Base-by-base conservation (phyloP, 2,113 vertebrate species). In the Xenopus laevis region DNA sequence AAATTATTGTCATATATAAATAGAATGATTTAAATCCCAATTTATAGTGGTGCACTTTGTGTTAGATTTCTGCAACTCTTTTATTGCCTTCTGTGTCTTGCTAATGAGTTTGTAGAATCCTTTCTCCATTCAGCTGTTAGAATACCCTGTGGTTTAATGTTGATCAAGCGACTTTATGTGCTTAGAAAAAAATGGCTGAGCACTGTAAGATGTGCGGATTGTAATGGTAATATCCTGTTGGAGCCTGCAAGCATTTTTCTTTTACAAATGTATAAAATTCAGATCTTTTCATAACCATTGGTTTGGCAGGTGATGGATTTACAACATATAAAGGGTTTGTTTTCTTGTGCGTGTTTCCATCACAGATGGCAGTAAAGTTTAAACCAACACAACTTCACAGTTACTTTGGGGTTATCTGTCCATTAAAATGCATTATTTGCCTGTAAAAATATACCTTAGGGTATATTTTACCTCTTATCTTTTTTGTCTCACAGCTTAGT, bases 401-500 rank as follows among this genome's bases (percentile, higher is more conserved):
- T 70, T 46, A 60, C 74, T 77, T 70, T 21, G 67, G 74, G 74
- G 47, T 64, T 77, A 57, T 76, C 30, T 76, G 58, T 57, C 66
- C 66, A 76, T 76, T 76, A 76, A 70, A 70, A 47, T 16, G 61
- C 60, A 63, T 69, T 75, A 69, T 77, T 67, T 70, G 47, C 12
- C 74, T 63, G 33, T 70, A 53, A 60, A 77, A 55, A 70, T 77
- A 2, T 40, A 13, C 63, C 46, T 76, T 59, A 45, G 52, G 27
- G 66, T 69, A 55, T 76, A 46, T 63, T 69, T 76, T 23, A 63
- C 74, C n/a, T 69, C 40, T 46, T 64, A 18, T 50, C 18, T 8
- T 55, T 45, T 70, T 77, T 46, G 18, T 64, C 57, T 33, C 50
- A 12, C 80, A 98, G 97, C 91, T 97, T 1, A 33, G 74, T 0